Conservation (phyloP, 2,113 vertebrate genomes). For the Neotoma lepida region DNA sequence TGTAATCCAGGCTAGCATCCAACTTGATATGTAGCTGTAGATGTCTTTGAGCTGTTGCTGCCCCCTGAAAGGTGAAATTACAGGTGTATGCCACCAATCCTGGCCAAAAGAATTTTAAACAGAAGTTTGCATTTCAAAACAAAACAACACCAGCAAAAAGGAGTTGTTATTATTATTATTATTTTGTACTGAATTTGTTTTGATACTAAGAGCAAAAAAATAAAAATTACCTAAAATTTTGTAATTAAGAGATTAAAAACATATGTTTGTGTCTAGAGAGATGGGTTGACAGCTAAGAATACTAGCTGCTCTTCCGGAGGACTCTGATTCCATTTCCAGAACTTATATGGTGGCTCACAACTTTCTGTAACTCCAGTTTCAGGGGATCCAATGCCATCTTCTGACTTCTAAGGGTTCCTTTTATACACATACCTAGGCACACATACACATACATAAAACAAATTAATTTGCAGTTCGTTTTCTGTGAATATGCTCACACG, state of each 20-base stretch:
- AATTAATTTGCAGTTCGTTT: conserved; percentile 8
- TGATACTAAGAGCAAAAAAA: conserved; percentile 32
- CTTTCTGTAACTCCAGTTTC: neutral
- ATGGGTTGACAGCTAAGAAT: neutral
- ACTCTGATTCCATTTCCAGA: neutral
- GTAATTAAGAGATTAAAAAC: neutral
- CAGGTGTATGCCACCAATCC: neutral
- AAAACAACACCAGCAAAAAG: neutral
- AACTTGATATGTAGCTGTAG: neutral
- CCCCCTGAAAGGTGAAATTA: neutral
- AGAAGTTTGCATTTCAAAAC: neutral
- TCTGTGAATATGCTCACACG: neutral
- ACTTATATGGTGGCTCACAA: neutral
- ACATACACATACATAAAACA: neutral
- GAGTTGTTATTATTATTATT: neutral
- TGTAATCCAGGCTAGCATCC: neutral
- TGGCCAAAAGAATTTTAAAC: neutral
- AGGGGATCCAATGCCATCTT: neutral
- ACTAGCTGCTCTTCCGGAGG: neutral
- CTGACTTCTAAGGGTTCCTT: neutral
- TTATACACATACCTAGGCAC: neutral
- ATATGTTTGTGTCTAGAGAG: neutral
- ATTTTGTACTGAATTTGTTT: conserved; percentile 26
- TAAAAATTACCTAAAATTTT: neutral
- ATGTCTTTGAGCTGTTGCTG: neutral